These are phyloP conservation scores for Drosophila maculinotata DNA, from an alignment of 2,888 invertebrate species.

Conservation along the genomic window DNA sequence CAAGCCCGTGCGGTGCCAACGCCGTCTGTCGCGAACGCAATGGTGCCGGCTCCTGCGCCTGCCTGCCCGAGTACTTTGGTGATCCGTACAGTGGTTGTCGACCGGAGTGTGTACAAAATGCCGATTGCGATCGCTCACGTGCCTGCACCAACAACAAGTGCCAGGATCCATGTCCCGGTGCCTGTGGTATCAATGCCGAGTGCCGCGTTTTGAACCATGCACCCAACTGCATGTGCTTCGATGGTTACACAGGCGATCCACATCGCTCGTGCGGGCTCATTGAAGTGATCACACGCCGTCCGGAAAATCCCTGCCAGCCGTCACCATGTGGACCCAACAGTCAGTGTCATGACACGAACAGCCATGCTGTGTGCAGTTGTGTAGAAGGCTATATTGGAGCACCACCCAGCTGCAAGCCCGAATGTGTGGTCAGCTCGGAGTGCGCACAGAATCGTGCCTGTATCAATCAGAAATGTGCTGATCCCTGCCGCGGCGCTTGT, in stretches of 20 bases:
- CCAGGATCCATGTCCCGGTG: conserved; percentile 91
- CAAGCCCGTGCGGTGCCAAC: conserved; percentile 92
- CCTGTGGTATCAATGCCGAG: conserved; percentile 91
- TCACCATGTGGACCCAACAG: conserved; percentile 90
- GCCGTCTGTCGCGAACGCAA: conserved; percentile 91
- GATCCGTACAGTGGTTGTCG: conserved; percentile 92
- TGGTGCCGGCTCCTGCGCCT: conserved; percentile 91
- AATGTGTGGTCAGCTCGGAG: conserved; percentile 89
- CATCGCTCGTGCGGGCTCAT: conserved; percentile 87
- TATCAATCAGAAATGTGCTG: conserved; percentile 88
- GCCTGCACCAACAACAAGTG: conserved; percentile 93
- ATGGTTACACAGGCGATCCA: conserved; percentile 90
- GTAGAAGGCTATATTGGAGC: conserved; percentile 88
- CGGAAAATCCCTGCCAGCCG: conserved; percentile 87
- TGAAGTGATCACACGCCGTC: conserved; percentile 78
- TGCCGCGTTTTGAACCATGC: conserved; percentile 91
- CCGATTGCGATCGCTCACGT: conserved; percentile 89
- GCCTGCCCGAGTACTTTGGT: conserved; percentile 90
- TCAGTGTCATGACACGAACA: conserved; percentile 88
- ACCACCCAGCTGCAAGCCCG: conserved; percentile 88
- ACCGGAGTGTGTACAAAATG: conserved; percentile 92
- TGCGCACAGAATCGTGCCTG: conserved; percentile 88
- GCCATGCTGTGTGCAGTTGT: conserved; percentile 88
- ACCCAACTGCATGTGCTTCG: conserved; percentile 91
- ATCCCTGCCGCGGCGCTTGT: conserved; percentile 89